Evolutionary conservation across 2,113 vertebrate species (phyloP), one percentile per base, ranked within the genome.

Genomic region (Parotia lawesii): DNA sequence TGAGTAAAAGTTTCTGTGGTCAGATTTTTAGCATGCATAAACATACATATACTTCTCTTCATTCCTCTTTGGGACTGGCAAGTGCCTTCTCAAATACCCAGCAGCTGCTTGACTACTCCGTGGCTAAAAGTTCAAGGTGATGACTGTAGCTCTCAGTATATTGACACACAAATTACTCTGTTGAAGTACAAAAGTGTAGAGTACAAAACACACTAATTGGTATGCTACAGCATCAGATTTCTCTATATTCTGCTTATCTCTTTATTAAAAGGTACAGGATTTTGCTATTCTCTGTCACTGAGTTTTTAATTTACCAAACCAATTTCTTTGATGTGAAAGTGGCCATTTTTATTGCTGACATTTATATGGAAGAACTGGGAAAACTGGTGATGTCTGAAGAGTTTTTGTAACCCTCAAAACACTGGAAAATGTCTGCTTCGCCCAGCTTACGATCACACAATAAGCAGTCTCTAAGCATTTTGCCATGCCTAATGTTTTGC

Each of bases 381-480:
- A 85, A 86, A 25, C n/a, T 80, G 19, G 47, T 91, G 48, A 54
- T 77, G 11, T 77, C 91, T 94, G 48, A 56, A 66, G 40, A 64
- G 69, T 17, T 90, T 95, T 72, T 93, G 51, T 75, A 93, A 58
- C 60, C 51, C n/a, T 67, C 56, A 57, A 29, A 37, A 65, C 38
- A 60, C 40, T 90, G 85, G 82, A 86, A 94, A 97, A 84, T 50
- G 23, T 86, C 85, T 94, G 72, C 61, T 88, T 90, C 47, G 72
- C 72, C 79, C 87, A 80, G 85, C 69, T 95, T 88, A 80, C 0
- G 3, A 79, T 88, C 79, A 61, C 82, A 88, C 93, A 90, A 91
- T 84, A 64, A 93, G 67, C 75, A 88, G 53, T 81, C 67, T 95
- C 72, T 93, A 88, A 95, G 93, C 85, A 75, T 93, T 95, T 94